phyloP scores from a whole-genome alignment of 2,888 invertebrate genomes.

The Cryptus viduatorius region DNA sequence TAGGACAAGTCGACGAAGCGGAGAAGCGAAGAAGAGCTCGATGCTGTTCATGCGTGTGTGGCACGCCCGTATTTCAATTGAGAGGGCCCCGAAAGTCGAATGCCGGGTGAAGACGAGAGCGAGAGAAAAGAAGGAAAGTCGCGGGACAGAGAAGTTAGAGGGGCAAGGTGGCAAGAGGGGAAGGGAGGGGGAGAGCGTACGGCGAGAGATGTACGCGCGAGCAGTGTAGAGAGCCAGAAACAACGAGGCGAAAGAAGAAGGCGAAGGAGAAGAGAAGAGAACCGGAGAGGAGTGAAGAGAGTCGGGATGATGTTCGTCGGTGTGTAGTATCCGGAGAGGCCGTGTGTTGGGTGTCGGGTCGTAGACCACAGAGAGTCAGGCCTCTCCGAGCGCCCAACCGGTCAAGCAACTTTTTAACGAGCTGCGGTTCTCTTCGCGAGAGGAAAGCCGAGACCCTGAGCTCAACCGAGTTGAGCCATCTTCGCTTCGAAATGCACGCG shows the following conservation, averaged over 20 bases:
- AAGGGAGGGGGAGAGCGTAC: conserved; percentile 28
- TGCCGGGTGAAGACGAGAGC: conserved; percentile 71
- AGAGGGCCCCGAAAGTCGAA: conserved; percentile 80
- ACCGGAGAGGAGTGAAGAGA: conserved; percentile 55
- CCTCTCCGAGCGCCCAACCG: conserved; percentile 82
- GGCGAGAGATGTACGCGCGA: conserved; percentile 61
- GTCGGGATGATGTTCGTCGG: conserved; percentile 77
- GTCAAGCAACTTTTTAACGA: conserved; percentile 85
- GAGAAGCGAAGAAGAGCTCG: conserved; percentile 69
- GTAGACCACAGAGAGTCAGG: conserved; percentile 83
- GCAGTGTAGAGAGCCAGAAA: conserved; percentile 56
- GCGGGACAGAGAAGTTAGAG: conserved; percentile 38
- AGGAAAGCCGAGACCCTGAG: conserved; percentile 80
- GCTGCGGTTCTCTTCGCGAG: conserved; percentile 77
- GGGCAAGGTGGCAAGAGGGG: conserved; percentile 25
- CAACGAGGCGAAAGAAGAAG: conserved; percentile 56
- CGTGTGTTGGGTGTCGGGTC: conserved; percentile 82
- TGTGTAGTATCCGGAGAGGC: conserved; percentile 74
- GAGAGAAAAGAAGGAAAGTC: conserved; percentile 53
- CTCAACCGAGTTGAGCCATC: conserved; percentile 81
- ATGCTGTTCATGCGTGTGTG: conserved; percentile 75
- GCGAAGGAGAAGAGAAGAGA: conserved; percentile 10
- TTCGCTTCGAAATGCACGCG: conserved; percentile 82
- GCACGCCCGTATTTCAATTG: conserved; percentile 82
- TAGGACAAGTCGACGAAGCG: conserved; percentile 62